phyloP scores from a whole-genome alignment of 2,797 vertebrate genomes.

The Ceyx erithaca region DNA sequence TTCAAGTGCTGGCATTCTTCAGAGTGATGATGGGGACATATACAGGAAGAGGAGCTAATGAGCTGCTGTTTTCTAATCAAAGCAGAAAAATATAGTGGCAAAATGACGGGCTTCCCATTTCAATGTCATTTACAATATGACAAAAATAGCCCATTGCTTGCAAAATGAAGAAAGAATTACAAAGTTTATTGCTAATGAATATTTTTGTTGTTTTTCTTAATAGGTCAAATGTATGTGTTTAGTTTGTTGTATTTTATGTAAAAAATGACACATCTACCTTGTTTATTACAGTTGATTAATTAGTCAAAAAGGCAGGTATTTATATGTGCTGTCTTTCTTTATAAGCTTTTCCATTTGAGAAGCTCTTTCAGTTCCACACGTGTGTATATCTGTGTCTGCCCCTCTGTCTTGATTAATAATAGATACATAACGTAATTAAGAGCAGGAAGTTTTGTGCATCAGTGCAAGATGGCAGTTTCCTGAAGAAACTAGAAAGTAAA shows the following conservation, averaged over 20 bases:
- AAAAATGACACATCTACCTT: background rate
- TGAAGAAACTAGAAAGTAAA: background rate
- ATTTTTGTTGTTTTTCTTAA: background rate
- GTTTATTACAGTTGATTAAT: background rate
- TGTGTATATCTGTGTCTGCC: background rate
- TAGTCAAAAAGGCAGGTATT: background rate
- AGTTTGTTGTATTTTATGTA: background rate
- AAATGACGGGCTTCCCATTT: constrained; percentile 45
- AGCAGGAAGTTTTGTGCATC: background rate
- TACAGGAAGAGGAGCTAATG: constrained; percentile 61
- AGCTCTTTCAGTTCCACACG: background rate
- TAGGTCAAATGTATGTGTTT: background rate
- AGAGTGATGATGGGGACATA: constrained; percentile 19
- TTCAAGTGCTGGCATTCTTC: constrained; percentile 53
- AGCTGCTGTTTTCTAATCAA: constrained; percentile 62
- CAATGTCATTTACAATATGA: constrained; percentile 31
- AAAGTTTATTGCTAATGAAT: background rate
- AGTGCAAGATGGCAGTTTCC: background rate
- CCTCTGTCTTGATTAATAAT: background rate
- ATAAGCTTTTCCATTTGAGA: background rate
- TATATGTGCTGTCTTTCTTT: background rate
- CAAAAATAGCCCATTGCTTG: constrained; percentile 19
- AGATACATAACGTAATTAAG: background rate
- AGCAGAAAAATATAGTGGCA: constrained; percentile 21
- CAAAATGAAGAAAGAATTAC: background rate